Evolutionary conservation across 2,888 invertebrate genomes (phyloP), one percentile per base, ranked within the genome.

Genomic region (Drosophila multiciliata): DNA sequence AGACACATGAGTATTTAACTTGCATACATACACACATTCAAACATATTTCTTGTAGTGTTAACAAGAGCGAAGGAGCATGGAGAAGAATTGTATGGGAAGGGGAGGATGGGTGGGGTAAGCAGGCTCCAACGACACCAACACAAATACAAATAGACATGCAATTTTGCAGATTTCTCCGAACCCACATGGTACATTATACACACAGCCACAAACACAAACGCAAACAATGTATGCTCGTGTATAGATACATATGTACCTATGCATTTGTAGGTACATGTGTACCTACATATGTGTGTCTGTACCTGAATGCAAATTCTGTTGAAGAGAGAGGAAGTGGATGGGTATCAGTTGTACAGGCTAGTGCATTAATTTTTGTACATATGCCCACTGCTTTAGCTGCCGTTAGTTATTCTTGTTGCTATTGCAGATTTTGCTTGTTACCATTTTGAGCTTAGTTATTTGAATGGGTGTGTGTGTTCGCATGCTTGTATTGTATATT

Each of bases 141-240:
- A 50, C 50, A 50, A 29, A 50, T 26, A 38, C 55, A 55, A 55
- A 38, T 29, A 55, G 38, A 55, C n/a, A 40, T 17, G n/a, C 38
- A 55, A 55, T 55, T 55, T 40, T 55, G 23, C 38, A 55, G 55
- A 55, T 55, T 55, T 40, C 55, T 55, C 55, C 40, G 29, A 52
- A 20, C 38, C 55, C 26, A 17, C 49, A 49, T 49, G 26, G n/a
- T 26, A 36, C 23, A 36, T 49, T 26, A 45, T 23, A 23, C 53
- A 54, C 53, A 53, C 17, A 53, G 23, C 8, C 20, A 36, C 53
- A 35, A 6, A 20, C 20, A 12, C 45, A 12, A 15, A 7, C 7
- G 15, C 15, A 23, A 23, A 23, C 20, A 45, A 45, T 45, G 45
- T 23, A 45, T 45, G 23, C 45, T 15, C 45, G 8, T 23, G 45